Evolutionary conservation across 2,888 invertebrate genomes (phyloP).

Genomic region (Hipparchia semele): DNA sequence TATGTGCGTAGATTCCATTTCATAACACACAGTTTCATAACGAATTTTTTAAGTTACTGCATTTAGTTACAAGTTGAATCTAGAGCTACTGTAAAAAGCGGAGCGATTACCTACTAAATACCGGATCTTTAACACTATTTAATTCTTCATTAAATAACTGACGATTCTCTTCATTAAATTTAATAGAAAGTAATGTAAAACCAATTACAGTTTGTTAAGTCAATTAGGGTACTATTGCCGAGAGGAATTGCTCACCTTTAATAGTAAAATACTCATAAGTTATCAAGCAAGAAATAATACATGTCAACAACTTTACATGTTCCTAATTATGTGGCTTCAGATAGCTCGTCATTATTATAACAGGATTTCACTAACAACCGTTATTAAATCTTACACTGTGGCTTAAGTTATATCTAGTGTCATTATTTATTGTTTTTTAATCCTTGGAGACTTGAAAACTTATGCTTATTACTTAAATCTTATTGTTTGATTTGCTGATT

Average conservation of each 20-base stretch:
- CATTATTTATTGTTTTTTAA: background rate
- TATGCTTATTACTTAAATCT: background rate
- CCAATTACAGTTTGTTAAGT: background rate
- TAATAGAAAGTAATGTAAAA: background rate
- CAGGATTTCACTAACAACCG: slow-evolving; percentile 3
- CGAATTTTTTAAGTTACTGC: slow-evolving; percentile 35
- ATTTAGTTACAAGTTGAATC: slow-evolving; percentile 29
- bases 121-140: slow-evolving; percentile 36
- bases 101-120: slow-evolving; percentile 31
- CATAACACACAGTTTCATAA: slow-evolving; percentile 43
- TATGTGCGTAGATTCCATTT: slow-evolving; percentile 37
- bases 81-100: slow-evolving; percentile 30
- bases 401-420: background rate
- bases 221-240: background rate
- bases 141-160: background rate
- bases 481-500: background rate
- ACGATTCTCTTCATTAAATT: background rate
- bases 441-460: background rate
- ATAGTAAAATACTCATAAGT: background rate
- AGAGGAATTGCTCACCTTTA: background rate
- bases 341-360: background rate
- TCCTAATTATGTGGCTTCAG: background rate
- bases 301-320: background rate
- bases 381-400: background rate
- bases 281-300: background rate